These are phyloP conservation scores for Pyrocephalus nanus DNA, from an alignment of 2,797 vertebrate species.

Conservation along the genomic window DNA sequence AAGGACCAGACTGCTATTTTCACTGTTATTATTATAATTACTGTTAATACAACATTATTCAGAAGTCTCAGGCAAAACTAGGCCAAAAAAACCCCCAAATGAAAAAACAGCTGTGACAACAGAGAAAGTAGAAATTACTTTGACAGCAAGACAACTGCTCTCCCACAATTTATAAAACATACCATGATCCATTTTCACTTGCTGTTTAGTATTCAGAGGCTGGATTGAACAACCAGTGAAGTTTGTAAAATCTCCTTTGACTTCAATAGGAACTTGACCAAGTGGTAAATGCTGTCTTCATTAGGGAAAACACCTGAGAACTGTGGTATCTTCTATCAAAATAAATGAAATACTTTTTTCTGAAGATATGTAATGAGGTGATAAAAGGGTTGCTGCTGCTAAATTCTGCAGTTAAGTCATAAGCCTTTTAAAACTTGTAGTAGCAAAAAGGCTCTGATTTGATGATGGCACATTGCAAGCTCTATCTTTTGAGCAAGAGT, in stretches of 20 bases:
- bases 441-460: neutral
- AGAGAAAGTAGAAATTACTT: neutral
- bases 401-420: neutral
- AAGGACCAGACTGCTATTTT: neutral
- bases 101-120: neutral
- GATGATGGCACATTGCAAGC: neutral
- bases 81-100: neutral
- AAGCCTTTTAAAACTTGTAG: neutral
- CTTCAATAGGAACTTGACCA: neutral
- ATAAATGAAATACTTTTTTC: neutral
- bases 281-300: neutral
- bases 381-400: neutral
- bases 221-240: neutral
- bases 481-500: neutral
- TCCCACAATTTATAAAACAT: neutral
- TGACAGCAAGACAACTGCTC: neutral
- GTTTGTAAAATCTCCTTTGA: neutral
- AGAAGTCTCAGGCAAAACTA: neutral
- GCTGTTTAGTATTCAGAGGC: neutral
- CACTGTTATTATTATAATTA: neutral
- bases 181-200: neutral
- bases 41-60: neutral
- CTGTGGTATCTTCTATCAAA: neutral
- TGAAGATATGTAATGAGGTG: neutral
- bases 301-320: neutral